Percentiles rank a stretch among this genome's conserved stretches.
Conservation (phyloP, 2,888 invertebrate genomes). For the Apomyelois bistriatella region DNA sequence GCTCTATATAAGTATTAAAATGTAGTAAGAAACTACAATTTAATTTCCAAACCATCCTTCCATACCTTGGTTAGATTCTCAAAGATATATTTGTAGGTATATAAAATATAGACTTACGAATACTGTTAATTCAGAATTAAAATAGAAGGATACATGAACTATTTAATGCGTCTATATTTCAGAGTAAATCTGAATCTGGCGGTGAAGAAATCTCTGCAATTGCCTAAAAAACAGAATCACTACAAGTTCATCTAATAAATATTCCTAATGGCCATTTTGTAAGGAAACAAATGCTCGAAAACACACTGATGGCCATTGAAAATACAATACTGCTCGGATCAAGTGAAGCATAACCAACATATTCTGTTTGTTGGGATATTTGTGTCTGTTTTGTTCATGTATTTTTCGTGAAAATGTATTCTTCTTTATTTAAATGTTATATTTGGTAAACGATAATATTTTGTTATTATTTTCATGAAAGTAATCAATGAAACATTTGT, state of each 20-base stretch:
- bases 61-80: too few species aligned
- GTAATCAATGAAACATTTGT: too few species aligned
- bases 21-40: too few species aligned
- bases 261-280: constrained; percentile 74
- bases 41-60: too few species aligned
- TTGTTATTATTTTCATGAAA: too few species aligned
- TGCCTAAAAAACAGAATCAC: constrained; percentile 70
- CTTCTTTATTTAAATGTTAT: constrained; percentile 40
- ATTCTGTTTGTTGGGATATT: constrained; percentile 68
- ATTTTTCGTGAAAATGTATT: constrained; percentile 29
- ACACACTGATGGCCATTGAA: constrained; percentile 68
- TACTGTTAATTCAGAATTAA: too few species aligned
- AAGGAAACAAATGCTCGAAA: constrained; percentile 76
- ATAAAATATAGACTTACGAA: too few species aligned
- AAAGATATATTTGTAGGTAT: too few species aligned
- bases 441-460: constrained; percentile 34
- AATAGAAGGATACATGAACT: too few species aligned
- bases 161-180: too few species aligned
- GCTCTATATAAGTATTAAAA: too few species aligned
- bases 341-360: constrained; percentile 70
- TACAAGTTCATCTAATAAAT: constrained; percentile 77
- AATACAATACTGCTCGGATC: constrained; percentile 67
- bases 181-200: constrained; percentile 39
- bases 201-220: constrained; percentile 63
- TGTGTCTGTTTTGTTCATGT: constrained; percentile 58